Percentiles rank a stretch among this genome's conserved stretches.
Evolutionary conservation across 2,113 vertebrate species (phyloP).

Genomic region (Tamias sibiricus): DNA sequence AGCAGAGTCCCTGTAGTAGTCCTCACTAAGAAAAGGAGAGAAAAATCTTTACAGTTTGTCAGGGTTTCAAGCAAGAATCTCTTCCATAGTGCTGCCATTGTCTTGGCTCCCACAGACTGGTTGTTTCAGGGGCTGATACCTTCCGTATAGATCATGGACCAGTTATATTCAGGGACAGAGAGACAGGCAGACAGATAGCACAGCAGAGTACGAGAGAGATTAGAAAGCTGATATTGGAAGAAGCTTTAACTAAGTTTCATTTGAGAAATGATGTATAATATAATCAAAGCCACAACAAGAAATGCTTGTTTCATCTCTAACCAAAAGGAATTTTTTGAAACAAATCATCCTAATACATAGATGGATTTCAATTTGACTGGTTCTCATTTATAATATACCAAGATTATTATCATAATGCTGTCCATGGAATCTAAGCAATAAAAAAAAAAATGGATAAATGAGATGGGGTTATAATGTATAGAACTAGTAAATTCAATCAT

Average conservation of each 20-base stretch:
- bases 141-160: not conserved
- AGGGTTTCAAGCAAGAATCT: not conserved
- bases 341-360: not conserved
- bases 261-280: constrained; percentile 16
- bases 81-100: not conserved
- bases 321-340: not conserved
- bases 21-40: not conserved
- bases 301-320: not conserved
- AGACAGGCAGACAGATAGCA: not conserved
- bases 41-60: not conserved
- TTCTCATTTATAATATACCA: not conserved
- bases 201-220: not conserved
- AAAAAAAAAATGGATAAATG: not conserved
- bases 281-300: not conserved
- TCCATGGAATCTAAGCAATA: not conserved
- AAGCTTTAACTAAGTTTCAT: too few relatives aligned
- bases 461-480: not conserved
- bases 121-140: not conserved
- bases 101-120: not conserved
- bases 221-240: not conserved
- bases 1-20: not conserved
- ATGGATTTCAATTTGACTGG: not conserved
- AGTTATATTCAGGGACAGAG: not conserved
- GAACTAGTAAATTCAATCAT: not conserved
- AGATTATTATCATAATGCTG: not conserved